Evolutionary conservation across 2,888 invertebrate genomes (phyloP).

Genomic region (Galeruca laticollis): DNA sequence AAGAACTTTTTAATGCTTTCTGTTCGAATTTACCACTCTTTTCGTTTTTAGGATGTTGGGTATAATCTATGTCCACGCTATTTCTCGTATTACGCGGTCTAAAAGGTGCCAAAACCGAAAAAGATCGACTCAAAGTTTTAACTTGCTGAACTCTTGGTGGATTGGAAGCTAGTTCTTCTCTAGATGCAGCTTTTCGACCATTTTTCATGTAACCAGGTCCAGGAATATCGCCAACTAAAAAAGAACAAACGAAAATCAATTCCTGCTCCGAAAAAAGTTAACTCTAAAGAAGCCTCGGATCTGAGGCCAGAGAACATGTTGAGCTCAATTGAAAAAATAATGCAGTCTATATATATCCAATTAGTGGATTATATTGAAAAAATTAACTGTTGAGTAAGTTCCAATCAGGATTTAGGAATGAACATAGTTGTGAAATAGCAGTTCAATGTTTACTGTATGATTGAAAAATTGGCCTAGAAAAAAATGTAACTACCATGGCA

Average conservation of each 20-base stretch:
- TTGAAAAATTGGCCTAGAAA: no score
- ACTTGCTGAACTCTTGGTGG: conserved; percentile 74
- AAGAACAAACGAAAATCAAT: conserved; percentile 7
- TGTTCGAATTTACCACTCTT: conserved; percentile 66
- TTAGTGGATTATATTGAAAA: no score
- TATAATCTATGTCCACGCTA: conserved; percentile 83
- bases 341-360: no score
- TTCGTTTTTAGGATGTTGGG: conserved; percentile 71
- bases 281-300: no score
- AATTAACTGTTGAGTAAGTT: no score
- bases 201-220: conserved; percentile 72
- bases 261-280: no score
- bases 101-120: conserved; percentile 89
- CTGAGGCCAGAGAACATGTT: no score
- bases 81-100: conserved; percentile 81
- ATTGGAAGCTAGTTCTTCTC: conserved; percentile 80
- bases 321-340: no score
- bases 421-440: no score
- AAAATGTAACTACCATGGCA: no score
- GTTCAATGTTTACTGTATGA: no score
- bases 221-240: conserved; percentile 85
- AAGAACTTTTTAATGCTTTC: conserved; percentile 57
- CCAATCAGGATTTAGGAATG: no score
- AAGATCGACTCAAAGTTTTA: conserved; percentile 81
- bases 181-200: conserved; percentile 75